Conservation (phyloP, 2,888 invertebrate genomes). For the Drosophila barbarae region DNA sequence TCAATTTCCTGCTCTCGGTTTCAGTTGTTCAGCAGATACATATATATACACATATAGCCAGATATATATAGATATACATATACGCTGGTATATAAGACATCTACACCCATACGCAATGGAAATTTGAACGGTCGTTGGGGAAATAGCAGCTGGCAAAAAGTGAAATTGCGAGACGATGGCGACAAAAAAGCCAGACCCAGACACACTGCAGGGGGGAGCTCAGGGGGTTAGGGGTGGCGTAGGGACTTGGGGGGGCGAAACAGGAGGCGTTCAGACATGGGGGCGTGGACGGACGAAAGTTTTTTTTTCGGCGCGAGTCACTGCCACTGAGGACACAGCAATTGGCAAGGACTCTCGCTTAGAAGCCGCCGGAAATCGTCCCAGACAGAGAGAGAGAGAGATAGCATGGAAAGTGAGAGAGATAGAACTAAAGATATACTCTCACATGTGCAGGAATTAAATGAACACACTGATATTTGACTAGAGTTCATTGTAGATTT, state of each 20-base stretch:
- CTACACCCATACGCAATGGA: constrained; percentile 54
- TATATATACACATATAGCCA: constrained; percentile 11
- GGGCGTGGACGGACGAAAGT: constrained; percentile 40
- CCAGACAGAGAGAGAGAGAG: constrained; percentile 45
- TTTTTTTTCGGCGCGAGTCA: constrained; percentile 38
- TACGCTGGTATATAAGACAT: constrained; percentile 26
- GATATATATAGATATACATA: constrained; percentile 12
- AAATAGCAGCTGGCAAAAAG: constrained; percentile 61
- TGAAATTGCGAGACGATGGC: constrained; percentile 68
- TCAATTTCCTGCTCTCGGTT: constrained; percentile 40
- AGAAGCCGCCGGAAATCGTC: constrained; percentile 52
- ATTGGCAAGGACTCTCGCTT: constrained; percentile 58
- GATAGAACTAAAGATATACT: not conserved
- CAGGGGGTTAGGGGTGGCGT: not conserved
- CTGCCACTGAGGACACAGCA: constrained; percentile 21
- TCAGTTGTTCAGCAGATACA: constrained; percentile 27
- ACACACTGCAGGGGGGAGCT: constrained; percentile 14
- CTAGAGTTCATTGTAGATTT: not conserved
- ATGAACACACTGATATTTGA: not conserved
- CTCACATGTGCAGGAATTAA: constrained; percentile 30
- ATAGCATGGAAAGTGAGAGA: not conserved
- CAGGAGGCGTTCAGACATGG: constrained; percentile 26
- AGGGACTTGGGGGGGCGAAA: not conserved
- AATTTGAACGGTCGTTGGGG: constrained; percentile 58
- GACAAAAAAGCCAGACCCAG: constrained; percentile 54